phyloP scores from a whole-genome alignment of 2,888 invertebrate genomes.

The Dusona sp. region DNA sequence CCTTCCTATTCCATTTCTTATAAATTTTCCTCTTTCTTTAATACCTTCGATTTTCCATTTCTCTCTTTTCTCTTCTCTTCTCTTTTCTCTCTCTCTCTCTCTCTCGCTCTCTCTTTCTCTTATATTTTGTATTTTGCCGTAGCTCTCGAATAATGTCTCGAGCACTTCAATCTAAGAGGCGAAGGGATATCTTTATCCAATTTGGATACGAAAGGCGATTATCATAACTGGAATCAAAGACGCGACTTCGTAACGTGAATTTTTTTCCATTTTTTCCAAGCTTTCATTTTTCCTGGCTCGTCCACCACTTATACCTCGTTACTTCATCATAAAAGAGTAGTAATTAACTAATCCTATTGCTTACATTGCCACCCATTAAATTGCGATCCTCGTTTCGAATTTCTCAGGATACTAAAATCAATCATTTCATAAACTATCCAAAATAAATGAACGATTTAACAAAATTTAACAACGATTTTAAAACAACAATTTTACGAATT shows the following conservation, averaged over 20 bases:
- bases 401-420: too few species aligned
- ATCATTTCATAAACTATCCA: too few species aligned
- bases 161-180: neutral
- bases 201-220: neutral
- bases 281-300: too few species aligned
- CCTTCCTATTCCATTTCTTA: neutral
- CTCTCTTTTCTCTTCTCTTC: conserved; percentile 30
- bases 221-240: neutral
- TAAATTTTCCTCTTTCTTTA: conserved; percentile 24
- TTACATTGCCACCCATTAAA: too few species aligned
- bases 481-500: neutral
- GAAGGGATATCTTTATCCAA: neutral
- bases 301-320: too few species aligned
- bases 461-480: neutral
- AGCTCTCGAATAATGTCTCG: conserved; percentile 17
- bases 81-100: conserved; percentile 34
- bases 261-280: neutral
- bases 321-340: too few species aligned
- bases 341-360: too few species aligned
- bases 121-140: neutral
- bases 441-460: neutral
- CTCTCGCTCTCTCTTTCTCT: conserved; percentile 23
- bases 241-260: neutral
- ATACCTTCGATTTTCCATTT: conserved; percentile 31
- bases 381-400: too few species aligned